phyloP scores from a whole-genome alignment of 1,140 invertebrate genomes.

The Meloidogyne floridensis region DNA sequence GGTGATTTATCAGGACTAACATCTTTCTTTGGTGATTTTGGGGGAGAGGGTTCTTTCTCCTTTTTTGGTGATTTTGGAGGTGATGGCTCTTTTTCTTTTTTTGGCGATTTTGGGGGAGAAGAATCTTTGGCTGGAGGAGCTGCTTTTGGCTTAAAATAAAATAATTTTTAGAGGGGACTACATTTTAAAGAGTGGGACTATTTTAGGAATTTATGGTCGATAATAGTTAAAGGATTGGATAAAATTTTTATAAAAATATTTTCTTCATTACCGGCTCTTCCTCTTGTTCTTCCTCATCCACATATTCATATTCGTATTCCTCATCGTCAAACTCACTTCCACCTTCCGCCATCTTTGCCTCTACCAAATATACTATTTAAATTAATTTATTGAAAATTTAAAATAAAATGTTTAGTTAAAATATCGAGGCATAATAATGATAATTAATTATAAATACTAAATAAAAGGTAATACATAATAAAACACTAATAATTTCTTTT shows the following conservation, averaged over 20 bases:
- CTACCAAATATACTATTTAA: background rate
- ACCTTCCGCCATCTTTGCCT: background rate
- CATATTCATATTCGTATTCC: slow-evolving; percentile 7
- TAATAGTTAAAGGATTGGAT: too few species aligned
- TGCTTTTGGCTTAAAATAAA: background rate
- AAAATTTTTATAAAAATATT: too few species aligned
- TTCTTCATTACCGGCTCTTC: background rate
- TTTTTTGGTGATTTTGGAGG: slow-evolving; percentile 28
- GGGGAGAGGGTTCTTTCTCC: background rate
- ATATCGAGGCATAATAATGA: too few species aligned
- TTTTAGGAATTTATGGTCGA: too few species aligned
- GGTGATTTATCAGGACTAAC: slow-evolving; percentile 28
- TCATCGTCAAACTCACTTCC: background rate
- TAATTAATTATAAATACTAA: too few species aligned
- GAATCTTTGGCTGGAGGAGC: background rate
- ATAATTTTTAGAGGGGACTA: background rate
- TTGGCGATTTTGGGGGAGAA: slow-evolving; percentile 8
- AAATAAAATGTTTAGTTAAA: background rate
- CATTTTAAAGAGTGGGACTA: too few species aligned
- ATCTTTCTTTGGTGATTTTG: slow-evolving; percentile 24
- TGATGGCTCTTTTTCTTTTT: slow-evolving; percentile 28
- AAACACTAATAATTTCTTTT: too few species aligned
- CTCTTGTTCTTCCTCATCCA: background rate
- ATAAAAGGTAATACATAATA: too few species aligned
- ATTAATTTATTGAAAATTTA: background rate